Base-by-base conservation (phyloP, 2,113 vertebrate species). In the Perccottus glenii region DNA sequence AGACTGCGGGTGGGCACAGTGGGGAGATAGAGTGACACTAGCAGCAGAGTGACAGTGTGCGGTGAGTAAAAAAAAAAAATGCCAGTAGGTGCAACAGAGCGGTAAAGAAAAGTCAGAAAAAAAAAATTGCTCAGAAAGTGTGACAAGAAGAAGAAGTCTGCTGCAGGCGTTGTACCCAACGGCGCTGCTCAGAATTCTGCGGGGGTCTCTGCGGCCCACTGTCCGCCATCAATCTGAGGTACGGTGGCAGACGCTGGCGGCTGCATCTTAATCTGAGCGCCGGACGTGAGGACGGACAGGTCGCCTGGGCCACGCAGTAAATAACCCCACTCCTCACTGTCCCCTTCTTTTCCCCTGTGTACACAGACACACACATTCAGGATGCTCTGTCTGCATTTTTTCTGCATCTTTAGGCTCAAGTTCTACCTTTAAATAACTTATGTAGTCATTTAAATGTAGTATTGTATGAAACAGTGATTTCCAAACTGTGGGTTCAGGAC, bases 271-370 rank as follows among this genome's bases (percentile, higher is more conserved):
- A 89, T 88, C 85, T 86, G 84, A 78, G 72, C 80, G 84, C 64
- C 15, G 81, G 77, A 90, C 89, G 87, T 89, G 85, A 90, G 87
- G 89, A 90, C 87, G 73, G 85, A 84, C 89, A 84, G 89, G 89
- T 89, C 87, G 64, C 82, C 80, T 79, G 85, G 83, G 85, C 81
- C 55, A 15, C 4, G 65, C 74, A 85, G 88, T 87, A 90, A 90
- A 90, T 88, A 90, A 88, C 84, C 80, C 80, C 69, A 59, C 85
- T 80, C 81, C 83, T 69, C 58, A 85, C 77, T 83, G 85, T 84
- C 83, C 73, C 73, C 70, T 64, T 50, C 46, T 70, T 70, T 68
- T 77, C 74, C 81, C 77, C 55, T 73, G 80, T 60, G 53, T 49
- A 74, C 72, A 55, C 45, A 64, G 15, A 43, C 60, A 63, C 55